Conservation (phyloP, 2,888 invertebrate genomes). For the Eristalis arbustorum region DNA sequence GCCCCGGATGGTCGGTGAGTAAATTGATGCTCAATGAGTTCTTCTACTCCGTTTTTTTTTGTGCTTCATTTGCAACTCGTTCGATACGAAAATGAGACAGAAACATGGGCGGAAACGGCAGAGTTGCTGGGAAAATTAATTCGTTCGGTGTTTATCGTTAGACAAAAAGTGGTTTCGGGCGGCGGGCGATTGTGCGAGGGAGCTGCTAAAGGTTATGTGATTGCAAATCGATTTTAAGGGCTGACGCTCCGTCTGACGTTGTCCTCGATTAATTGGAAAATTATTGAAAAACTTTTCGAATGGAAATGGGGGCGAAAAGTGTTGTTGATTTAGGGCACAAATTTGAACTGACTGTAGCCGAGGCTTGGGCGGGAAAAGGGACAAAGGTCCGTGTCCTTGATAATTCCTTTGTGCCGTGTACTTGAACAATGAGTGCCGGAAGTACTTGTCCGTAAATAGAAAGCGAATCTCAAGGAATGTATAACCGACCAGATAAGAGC, state of each 20-base stretch:
- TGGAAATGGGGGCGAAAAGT: background rate
- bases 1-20: slow-evolving; percentile 28
- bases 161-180: background rate
- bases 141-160: slow-evolving; percentile 25
- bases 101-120: slow-evolving; percentile 5
- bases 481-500: too few relatives aligned
- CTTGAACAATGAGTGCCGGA: too few relatives aligned
- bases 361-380: too few relatives aligned
- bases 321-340: background rate
- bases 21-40: slow-evolving; percentile 34
- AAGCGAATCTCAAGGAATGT: too few relatives aligned
- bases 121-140: slow-evolving; percentile 22
- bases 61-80: background rate
- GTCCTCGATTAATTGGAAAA: background rate
- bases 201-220: background rate
- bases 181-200: background rate
- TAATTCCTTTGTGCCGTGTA: too few relatives aligned
- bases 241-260: background rate
- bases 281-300: background rate
- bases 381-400: too few relatives aligned
- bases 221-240: background rate
- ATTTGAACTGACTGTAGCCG: too few relatives aligned
- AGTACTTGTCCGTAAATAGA: too few relatives aligned
- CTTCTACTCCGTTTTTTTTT: background rate
- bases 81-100: background rate